These are phyloP conservation scores for Macrobrachium rosenbergii DNA, from an alignment of 1,140 invertebrate species.

Conservation along the genomic window DNA sequence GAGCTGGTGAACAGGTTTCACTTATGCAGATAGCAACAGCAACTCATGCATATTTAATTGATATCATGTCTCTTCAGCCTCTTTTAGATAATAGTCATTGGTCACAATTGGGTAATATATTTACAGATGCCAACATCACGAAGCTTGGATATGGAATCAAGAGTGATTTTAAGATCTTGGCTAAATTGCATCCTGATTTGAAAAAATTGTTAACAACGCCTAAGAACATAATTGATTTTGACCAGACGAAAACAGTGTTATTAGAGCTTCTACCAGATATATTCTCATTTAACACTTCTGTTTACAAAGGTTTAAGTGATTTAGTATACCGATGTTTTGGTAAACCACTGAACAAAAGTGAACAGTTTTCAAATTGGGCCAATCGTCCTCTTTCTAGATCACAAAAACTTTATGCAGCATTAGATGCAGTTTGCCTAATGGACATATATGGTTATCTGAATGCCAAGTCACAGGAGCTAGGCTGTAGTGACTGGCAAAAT, in stretches of 20 bases:
- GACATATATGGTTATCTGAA: constrained; percentile 30
- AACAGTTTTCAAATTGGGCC: constrained; percentile 50
- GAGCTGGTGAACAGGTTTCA: constrained; percentile 38
- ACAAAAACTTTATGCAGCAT: constrained; percentile 38
- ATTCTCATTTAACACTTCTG: constrained; percentile 17
- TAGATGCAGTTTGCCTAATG: constrained; percentile 39
- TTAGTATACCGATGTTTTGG: constrained; percentile 54
- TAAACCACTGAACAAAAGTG: constrained; percentile 29
- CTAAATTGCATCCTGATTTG: constrained; percentile 27
- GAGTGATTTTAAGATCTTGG: constrained; percentile 44
- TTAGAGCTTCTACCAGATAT: constrained; percentile 33
- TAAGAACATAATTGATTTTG: constrained; percentile 46
- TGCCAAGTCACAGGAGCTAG: constrained; percentile 19
- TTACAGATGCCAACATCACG: constrained; percentile 35
- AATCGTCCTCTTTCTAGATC: constrained; percentile 42
- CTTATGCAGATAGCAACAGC: constrained; percentile 43
- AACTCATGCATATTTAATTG: constrained; percentile 27
- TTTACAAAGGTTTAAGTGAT: constrained; percentile 48
- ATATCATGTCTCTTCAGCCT: constrained; percentile 40
- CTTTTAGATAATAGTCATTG: constrained; percentile 31
- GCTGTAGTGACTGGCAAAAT: constrained; percentile 33
- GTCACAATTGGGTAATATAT: constrained; percentile 34
- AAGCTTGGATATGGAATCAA: constrained; percentile 56
- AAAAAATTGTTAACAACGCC: constrained; percentile 23
- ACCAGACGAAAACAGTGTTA: constrained; percentile 35